Percentiles rank a stretch among this genome's conserved stretches.
Evolutionary conservation across 2,888 invertebrate species (phyloP).

Genomic region (Tinea trinotella): DNA sequence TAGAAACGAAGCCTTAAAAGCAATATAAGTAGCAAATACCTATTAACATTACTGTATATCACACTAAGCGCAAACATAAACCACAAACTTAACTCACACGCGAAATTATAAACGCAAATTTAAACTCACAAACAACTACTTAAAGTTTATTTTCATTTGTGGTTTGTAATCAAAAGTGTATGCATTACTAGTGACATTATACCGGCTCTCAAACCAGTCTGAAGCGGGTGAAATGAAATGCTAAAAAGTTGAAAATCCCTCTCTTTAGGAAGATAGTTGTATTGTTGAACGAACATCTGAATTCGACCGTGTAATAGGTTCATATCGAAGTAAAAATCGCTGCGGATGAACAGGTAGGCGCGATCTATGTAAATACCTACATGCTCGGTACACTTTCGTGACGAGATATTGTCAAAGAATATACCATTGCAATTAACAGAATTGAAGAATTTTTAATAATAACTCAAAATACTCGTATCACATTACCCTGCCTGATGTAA

Average conservation of each 20-base stretch:
- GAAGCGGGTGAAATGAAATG: constrained; percentile 42
- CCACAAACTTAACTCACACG: background rate
- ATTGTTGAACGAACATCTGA: constrained; percentile 30
- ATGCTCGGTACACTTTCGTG: constrained; percentile 33
- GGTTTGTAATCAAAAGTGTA: background rate
- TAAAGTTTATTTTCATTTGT: background rate
- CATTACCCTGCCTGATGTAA: too few species aligned
- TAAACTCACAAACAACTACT: background rate
- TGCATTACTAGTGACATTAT: constrained; percentile 3
- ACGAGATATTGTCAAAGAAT: constrained; percentile 14
- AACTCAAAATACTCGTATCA: too few species aligned
- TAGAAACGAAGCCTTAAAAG: constrained; percentile 17
- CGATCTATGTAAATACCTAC: constrained; percentile 63
- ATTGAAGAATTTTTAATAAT: too few species aligned
- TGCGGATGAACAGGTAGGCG: constrained; percentile 47
- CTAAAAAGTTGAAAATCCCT: constrained; percentile 11
- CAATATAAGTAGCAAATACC: constrained; percentile 18
- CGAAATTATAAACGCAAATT: background rate
- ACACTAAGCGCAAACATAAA: constrained; percentile 14
- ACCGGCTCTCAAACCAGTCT: constrained; percentile 36
- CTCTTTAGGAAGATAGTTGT: background rate
- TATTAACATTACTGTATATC: constrained; percentile 19
- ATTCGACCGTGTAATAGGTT: constrained; percentile 48
- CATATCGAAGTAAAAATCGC: constrained; percentile 38
- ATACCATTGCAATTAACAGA: background rate